Evolutionary conservation across 2,888 invertebrate genomes (phyloP), one percentile per base, ranked within the genome.

Genomic region (Acronicta leporina): DNA sequence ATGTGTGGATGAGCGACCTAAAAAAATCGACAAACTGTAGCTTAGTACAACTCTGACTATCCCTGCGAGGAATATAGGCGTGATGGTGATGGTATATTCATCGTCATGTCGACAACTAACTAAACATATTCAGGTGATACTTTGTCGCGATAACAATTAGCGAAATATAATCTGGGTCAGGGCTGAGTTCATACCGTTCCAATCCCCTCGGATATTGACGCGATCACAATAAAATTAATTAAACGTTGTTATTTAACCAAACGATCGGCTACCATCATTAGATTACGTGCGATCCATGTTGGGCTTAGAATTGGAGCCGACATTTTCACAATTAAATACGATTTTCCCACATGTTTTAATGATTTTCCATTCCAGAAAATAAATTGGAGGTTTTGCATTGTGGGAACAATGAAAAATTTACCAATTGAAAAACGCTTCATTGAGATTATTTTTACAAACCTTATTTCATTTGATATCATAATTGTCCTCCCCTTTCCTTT

Each of bases 181-280:
- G 52, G 52, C 49, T 42, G 45, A 9, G 27, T 27, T 48, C 9
- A 50, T 66, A 58, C 27, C 6, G 33, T 13, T 48, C 35, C 40
- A 40, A 68, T 52, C 41, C 10, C 27, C 9, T 14, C 7, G 41
- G 33, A 27, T 51, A 51, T 15, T 11, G 25, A 38, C 16, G 15
- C 15, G 16, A 10, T 30, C 48, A 52, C 52, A 65, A 60, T 68
- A 35, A 45, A 60, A 49, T 52, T 66, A 42, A 63, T 67, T 61
- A 60, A 68, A 49, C 30, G 15, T 14, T 52, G 60, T 48, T 67
- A 52, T 60, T 43, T 59, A 20, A 27, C 38, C 27, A 27, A 27
- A 27, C 43, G 43, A 27, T 35, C 56, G n/a, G 35, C 38, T n/a
- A 49, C 38, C 27, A 16, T 27, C 15, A n/a, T 44, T 38, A 25